Evolutionary conservation across 2,797 vertebrate species (phyloP).

Genomic region (Pithecia hirsuta): DNA sequence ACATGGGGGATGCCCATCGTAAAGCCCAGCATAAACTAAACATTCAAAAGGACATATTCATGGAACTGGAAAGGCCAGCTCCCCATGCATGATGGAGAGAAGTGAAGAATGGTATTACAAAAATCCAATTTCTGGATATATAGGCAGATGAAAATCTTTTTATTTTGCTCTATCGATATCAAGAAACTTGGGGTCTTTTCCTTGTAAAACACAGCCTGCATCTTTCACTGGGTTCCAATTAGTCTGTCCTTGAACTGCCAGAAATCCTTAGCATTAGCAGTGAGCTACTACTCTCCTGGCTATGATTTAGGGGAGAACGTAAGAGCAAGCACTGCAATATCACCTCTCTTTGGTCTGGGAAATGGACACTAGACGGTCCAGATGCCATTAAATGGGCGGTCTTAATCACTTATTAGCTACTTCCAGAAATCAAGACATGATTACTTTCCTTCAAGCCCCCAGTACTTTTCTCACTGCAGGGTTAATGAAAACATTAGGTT

Average conservation of each 20-base stretch:
- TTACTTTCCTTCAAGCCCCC: not conserved
- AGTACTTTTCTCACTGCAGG: not conserved
- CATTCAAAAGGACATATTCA: not conserved
- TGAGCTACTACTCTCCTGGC: not conserved
- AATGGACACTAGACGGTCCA: not conserved
- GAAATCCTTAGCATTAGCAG: not conserved
- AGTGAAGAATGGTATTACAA: not conserved
- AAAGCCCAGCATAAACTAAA: not conserved
- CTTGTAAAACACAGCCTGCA: not conserved
- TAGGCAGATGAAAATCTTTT: not conserved
- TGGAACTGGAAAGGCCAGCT: not conserved
- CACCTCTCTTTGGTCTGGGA: not conserved
- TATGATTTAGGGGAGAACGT: not conserved
- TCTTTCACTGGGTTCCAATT: not conserved
- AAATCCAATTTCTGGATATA: constrained; percentile 6
- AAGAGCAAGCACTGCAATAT: not conserved
- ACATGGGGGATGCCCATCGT: not conserved
- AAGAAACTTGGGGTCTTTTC: not conserved
- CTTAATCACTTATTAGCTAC: not conserved
- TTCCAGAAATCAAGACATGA: not conserved
- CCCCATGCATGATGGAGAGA: not conserved
- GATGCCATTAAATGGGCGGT: not conserved
- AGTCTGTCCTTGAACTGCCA: not conserved
- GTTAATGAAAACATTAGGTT: not conserved
- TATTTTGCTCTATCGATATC: not conserved